Evolutionary conservation across 1,140 invertebrate genomes (phyloP).

Genomic region (Batillaria attramentaria): DNA sequence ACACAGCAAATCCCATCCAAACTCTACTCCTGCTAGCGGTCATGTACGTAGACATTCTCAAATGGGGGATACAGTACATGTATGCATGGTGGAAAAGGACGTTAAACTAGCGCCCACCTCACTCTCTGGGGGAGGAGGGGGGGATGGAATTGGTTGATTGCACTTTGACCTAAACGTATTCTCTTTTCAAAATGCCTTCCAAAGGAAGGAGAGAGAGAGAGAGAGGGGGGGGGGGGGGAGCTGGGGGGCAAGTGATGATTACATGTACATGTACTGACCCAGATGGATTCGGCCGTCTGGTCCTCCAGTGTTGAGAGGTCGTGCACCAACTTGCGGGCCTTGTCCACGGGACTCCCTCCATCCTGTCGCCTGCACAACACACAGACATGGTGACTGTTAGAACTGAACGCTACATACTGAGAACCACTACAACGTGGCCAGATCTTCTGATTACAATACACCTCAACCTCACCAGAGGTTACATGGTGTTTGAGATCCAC

Average conservation of each 20-base stretch:
- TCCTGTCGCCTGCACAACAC: conserved; percentile 21
- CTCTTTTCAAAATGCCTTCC: not conserved
- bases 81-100: no score
- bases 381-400: not conserved
- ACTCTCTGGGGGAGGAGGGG: no score
- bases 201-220: not conserved
- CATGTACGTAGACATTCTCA: no score
- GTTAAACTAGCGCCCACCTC: no score
- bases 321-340: conserved; percentile 33
- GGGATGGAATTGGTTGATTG: not conserved
- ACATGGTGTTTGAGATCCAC: no score
- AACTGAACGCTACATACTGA: not conserved
- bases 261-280: conserved; percentile 27
- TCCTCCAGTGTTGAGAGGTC: conserved; percentile 37
- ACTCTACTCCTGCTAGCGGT: no score
- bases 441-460: no score
- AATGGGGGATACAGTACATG: no score
- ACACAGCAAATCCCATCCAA: no score
- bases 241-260: no score
- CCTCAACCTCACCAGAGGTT: no score
- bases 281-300: conserved; percentile 28
- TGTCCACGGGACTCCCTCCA: conserved; percentile 37
- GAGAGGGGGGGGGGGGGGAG: not conserved
- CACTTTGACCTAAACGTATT: not conserved
- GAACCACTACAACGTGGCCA: not conserved